Base-by-base conservation (phyloP, 1,140 invertebrate genomes). In the Pseudoatta argentina region DNA sequence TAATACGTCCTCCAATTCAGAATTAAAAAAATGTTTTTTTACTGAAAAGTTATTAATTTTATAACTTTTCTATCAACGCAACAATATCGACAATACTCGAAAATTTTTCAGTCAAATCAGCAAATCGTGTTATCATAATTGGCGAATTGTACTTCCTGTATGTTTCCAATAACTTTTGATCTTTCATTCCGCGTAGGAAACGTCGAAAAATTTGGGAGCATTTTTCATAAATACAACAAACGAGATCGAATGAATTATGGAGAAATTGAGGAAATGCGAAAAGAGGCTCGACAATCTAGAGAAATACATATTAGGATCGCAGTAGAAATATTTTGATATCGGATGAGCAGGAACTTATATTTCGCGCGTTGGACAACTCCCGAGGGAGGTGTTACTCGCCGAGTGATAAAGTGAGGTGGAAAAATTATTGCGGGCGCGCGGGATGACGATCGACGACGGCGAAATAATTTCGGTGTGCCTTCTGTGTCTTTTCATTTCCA, bases 401-500 rank as follows among this genome's bases (percentile, higher is more conserved):
- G 55, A 16, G 44, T 51, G 69, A 83, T 83, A 75, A 83, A 75
- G 69, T 73, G 79, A 75, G 79, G 44, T 48, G n/a, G 55, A 75
- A 83, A 73, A 83, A 75, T 75, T 83, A 83, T 71, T 59, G 69
- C 34, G 21, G 21, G 51, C 12, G 55, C 39, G 30, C 78, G 78
- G 66, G 67, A 73, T 39, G 59, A 73, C 77, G 78, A 89, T 83
- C 66, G 69, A 57, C 85, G 83, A 75, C 39, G 53, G 79, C 82
- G 76, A 86, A 85, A 90, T 90, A 85, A 90, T 90, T 90, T 86
- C 71, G 30, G 21, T 72, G 69, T 64, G 63, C 72, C 85, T 51
- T 81, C 71, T 87, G 86, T 90, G 86, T 90, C 85, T 86, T 86
- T 86, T 86, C 89, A 90, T 90, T 90, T 64, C 85, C 24, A 78